Percentiles rank a stretch among this genome's conserved stretches.
Evolutionary conservation across 1,140 invertebrate species (phyloP).

Genomic region (Lucilia sericata): DNA sequence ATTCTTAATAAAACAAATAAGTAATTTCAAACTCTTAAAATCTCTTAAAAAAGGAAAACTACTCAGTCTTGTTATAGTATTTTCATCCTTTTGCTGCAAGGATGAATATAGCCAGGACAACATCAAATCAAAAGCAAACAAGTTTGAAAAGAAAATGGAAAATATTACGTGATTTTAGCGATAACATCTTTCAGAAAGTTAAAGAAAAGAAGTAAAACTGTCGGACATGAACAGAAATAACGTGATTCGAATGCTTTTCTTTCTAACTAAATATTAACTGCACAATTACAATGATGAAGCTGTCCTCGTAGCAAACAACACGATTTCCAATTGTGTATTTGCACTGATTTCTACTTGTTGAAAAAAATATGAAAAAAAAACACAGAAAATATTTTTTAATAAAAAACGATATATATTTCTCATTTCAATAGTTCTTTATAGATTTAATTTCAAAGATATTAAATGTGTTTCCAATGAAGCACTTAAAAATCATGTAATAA

Average conservation of each 20-base stretch:
- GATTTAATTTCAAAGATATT: slow-evolving; percentile 20
- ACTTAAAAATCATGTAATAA: neutral
- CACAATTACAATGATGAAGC: neutral
- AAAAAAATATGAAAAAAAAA: too few species aligned
- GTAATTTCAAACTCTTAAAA: neutral
- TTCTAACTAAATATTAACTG: neutral
- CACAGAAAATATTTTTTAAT: neutral
- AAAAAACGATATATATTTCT: slow-evolving; percentile 7
- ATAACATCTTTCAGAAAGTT: slow-evolving; percentile 30
- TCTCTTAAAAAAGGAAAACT: neutral
- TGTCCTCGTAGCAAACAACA: neutral
- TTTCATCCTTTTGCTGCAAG: neutral
- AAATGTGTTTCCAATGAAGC: slow-evolving; percentile 4
- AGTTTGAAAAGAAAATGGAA: neutral
- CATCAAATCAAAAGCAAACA: neutral
- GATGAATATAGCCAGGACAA: neutral
- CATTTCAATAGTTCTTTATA: neutral
- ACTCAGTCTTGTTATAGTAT: too few species aligned
- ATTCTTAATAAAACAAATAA: neutral
- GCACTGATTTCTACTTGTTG: neutral
- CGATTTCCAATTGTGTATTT: neutral
- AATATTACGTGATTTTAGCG: slow-evolving; percentile 39
- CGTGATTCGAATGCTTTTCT: slow-evolving; percentile 32
- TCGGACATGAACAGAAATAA: slow-evolving; percentile 34
- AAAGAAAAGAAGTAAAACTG: neutral